Evolutionary conservation across 1,140 invertebrate genomes (phyloP).

Genomic region (Gyrodactylus bullatarudis): DNA sequence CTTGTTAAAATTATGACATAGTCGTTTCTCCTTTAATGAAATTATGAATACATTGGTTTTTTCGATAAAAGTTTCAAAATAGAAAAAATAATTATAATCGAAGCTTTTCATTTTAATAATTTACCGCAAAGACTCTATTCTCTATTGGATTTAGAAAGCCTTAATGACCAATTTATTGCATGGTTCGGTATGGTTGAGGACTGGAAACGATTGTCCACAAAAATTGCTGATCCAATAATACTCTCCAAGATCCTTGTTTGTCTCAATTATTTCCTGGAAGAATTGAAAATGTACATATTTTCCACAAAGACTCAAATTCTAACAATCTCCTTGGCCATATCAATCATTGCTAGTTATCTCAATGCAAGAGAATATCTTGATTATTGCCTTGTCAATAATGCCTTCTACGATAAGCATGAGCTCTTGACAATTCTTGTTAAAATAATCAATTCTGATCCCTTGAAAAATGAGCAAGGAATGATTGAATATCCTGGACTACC

Average conservation of each 20-base stretch:
- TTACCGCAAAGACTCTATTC: too few species aligned
- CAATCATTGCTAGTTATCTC: neutral
- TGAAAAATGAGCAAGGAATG: too few species aligned
- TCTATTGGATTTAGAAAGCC: neutral
- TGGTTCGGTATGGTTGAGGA: neutral
- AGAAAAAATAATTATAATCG: too few species aligned
- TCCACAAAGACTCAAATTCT: neutral
- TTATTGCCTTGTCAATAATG: neutral
- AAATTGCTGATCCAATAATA: neutral
- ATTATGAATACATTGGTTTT: too few species aligned
- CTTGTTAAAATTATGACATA: too few species aligned
- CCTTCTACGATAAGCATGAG: neutral
- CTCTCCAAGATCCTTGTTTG: neutral
- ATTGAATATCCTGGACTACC: neutral
- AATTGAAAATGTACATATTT: neutral
- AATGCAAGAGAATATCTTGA: neutral
- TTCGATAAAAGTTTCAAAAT: too few species aligned
- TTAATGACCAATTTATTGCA: neutral
- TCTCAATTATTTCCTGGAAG: neutral
- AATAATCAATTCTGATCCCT: neutral
- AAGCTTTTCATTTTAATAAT: too few species aligned
- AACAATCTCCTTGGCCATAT: neutral
- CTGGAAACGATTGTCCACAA: neutral
- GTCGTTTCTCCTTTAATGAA: too few species aligned
- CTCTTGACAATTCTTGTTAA: neutral